These are phyloP conservation scores for Chelonus insularis DNA, from an alignment of 1,140 invertebrate species.

Conservation along the genomic window DNA sequence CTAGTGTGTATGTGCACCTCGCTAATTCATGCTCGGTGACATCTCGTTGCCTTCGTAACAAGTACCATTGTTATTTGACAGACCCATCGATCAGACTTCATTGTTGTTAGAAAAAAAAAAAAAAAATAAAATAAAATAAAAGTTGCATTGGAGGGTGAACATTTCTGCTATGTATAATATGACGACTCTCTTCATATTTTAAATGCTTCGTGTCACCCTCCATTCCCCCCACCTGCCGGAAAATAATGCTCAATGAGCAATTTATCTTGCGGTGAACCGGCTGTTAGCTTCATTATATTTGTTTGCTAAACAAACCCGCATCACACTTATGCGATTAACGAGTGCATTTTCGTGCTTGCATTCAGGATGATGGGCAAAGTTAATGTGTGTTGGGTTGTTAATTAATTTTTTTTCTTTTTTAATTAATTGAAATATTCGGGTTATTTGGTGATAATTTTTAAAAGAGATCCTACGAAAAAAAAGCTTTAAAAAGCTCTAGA, in stretches of 20 bases:
- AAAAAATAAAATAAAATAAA: no score
- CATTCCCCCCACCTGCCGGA: neutral
- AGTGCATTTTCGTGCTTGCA: no score
- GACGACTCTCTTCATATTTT: conserved; percentile 1
- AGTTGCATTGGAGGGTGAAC: no score
- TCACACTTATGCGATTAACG: neutral
- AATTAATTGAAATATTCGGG: no score
- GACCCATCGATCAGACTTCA: conserved; percentile 35
- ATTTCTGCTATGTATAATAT: no score
- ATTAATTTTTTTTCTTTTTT: neutral
- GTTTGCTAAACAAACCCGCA: neutral
- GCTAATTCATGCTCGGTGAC: conserved; percentile 56
- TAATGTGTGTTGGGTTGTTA: neutral
- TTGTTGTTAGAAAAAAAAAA: conserved; percentile 26
- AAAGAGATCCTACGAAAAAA: no score
- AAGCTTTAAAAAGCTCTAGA: no score
- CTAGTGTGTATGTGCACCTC: conserved; percentile 26
- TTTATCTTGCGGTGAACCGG: conserved; percentile 12
- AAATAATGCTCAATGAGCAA: conserved; percentile 12
- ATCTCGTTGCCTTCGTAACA: conserved; percentile 54
- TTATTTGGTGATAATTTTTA: no score
- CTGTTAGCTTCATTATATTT: conserved; percentile 10
- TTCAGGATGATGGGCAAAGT: no score
- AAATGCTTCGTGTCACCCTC: neutral
- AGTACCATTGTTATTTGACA: conserved; percentile 48